Percentiles rank a stretch among this genome's conserved stretches.
Evolutionary conservation across 2,113 vertebrate species (phyloP).

Genomic region (Bos indicus): DNA sequence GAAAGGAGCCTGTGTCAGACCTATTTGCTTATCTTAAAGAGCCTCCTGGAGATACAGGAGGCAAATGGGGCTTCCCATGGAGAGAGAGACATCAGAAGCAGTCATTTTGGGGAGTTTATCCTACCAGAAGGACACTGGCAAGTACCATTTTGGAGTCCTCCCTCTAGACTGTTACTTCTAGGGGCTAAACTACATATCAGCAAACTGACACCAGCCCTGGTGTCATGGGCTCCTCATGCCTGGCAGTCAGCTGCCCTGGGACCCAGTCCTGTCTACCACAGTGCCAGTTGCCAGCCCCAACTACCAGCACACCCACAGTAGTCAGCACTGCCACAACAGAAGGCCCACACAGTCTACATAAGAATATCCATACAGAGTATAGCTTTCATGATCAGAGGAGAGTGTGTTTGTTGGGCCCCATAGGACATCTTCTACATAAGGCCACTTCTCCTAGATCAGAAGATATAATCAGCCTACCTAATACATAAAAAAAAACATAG

Average conservation of each 20-base stretch:
- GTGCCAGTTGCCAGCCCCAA: background rate
- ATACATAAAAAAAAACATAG: background rate
- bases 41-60: background rate
- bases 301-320: background rate
- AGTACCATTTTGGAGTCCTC: background rate
- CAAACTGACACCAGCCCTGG: background rate
- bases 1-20: background rate
- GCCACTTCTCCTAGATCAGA: background rate
- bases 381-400: background rate
- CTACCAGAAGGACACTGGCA: background rate
- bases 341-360: background rate
- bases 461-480: background rate
- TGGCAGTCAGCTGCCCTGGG: background rate
- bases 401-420: background rate
- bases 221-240: background rate
- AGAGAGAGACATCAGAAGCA: background rate
- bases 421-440: background rate
- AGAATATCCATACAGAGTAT: background rate
- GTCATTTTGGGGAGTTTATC: background rate
- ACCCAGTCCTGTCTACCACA: background rate
- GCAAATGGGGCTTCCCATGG: background rate
- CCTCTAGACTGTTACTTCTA: background rate
- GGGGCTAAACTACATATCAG: background rate
- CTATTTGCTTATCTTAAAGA: background rate
- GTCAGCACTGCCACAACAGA: background rate